A percentile compares a stretch with the other conserved stretches of the same genome.
phyloP scores from a whole-genome alignment of 2,888 invertebrate species.

The Abrostola tripartita region DNA sequence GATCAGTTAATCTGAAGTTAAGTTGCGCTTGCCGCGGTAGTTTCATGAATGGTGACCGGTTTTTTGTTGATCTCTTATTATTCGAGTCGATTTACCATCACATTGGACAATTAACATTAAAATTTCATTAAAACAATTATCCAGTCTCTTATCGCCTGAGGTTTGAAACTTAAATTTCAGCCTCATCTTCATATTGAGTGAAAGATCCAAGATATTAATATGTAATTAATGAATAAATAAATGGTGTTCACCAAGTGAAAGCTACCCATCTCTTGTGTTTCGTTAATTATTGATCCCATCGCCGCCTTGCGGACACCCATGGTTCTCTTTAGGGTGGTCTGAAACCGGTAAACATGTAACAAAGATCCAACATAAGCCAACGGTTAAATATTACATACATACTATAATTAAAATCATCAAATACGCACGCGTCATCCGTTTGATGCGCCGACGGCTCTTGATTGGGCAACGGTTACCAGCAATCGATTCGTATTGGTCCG shows the following conservation, averaged over 20 bases:
- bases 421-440: conserved; percentile 49
- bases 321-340: conserved; percentile 43
- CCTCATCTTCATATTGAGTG: not conserved
- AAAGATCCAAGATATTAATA: conserved; percentile 2
- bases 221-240: not conserved
- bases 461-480: conserved; percentile 52
- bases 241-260: not conserved
- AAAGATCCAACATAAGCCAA: conserved; percentile 20
- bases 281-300: not conserved
- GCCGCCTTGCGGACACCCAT: conserved; percentile 34
- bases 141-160: too few species aligned
- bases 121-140: too few species aligned
- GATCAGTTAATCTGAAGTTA: too few species aligned
- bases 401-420: conserved; percentile 48
- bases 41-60: too few species aligned
- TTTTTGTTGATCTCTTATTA: too few species aligned
- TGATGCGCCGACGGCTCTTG: conserved; percentile 48
- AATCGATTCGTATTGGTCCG: conserved; percentile 51
- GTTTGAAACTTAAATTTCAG: too few species aligned
- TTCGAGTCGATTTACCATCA: too few species aligned
- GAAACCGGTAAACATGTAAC: conserved; percentile 31
- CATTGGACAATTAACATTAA: too few species aligned
- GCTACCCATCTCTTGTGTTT: not conserved
- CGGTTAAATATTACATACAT: conserved; percentile 28
- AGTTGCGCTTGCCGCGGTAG: too few species aligned